These are phyloP conservation scores for Terrapene triunguis DNA, from an alignment of 2,113 vertebrate species.

Conservation along the genomic window DNA sequence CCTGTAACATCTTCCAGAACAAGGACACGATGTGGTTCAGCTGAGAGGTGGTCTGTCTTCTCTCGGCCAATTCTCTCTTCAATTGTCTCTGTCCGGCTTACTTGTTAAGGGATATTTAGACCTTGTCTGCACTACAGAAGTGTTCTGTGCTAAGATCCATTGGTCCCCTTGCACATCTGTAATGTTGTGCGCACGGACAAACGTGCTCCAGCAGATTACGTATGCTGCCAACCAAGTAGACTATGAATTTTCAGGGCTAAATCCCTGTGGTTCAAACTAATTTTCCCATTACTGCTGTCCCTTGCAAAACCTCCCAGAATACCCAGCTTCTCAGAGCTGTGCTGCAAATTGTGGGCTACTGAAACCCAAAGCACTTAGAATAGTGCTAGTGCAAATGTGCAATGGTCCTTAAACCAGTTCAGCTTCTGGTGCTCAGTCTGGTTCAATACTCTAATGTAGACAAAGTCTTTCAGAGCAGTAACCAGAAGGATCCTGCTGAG, in stretches of 20 bases:
- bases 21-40: rapidly evolving
- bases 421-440: too few relatives aligned
- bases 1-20: neutral
- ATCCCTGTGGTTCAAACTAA: too few relatives aligned
- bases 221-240: too few relatives aligned
- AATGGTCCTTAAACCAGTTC: neutral
- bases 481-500: neutral
- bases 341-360: neutral
- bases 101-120: neutral
- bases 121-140: rapidly evolving
- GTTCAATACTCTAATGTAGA: neutral
- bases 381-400: neutral
- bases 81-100: rapidly evolving
- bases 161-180: rapidly evolving
- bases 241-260: too few relatives aligned
- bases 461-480: neutral
- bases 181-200: rapidly evolving
- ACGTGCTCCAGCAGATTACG: too few relatives aligned
- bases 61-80: rapidly evolving
- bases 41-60: neutral
- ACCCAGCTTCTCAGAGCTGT: neutral
- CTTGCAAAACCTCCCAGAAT: too few relatives aligned
- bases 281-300: too few relatives aligned
- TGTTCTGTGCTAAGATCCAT: rapidly evolving
- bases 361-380: neutral